Evolutionary conservation across 2,888 invertebrate genomes (phyloP).

Genomic region (Troglohyphantes excavatus): DNA sequence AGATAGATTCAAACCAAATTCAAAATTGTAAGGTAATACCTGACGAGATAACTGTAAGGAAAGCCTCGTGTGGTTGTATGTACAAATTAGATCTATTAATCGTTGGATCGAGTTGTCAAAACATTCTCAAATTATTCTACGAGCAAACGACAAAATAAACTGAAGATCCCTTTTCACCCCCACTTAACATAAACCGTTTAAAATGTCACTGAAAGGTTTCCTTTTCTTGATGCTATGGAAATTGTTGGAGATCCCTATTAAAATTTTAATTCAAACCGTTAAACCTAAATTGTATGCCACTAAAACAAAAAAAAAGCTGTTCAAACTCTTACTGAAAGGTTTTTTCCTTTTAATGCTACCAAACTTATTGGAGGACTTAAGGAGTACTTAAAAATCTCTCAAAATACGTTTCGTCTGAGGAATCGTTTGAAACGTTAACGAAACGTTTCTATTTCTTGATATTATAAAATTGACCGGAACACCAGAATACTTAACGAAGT

Average conservation of each 20-base stretch:
- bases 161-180: background rate
- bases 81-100: background rate
- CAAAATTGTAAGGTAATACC: background rate
- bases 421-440: too few species aligned
- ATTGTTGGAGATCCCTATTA: background rate
- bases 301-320: too few species aligned
- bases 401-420: too few species aligned
- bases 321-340: too few species aligned
- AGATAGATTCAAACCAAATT: background rate
- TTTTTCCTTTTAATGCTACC: too few species aligned
- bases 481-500: too few species aligned
- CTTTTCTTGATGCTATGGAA: slow-evolving; percentile 6
- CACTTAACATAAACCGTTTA: background rate
- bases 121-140: background rate
- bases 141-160: background rate
- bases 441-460: too few species aligned
- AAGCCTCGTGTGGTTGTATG: background rate
- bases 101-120: background rate
- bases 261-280: slow-evolving; percentile 26
- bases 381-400: too few species aligned
- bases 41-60: background rate
- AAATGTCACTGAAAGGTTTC: background rate
- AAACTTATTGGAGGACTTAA: too few species aligned
- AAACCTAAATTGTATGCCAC: too few species aligned
- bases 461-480: too few species aligned